Percentiles rank a stretch among this genome's conserved stretches.
These are phyloP conservation scores for Heliocidaris erythrogramma DNA, from an alignment of 35 echinoderm and acorn worm species.

Conservation along the genomic window DNA sequence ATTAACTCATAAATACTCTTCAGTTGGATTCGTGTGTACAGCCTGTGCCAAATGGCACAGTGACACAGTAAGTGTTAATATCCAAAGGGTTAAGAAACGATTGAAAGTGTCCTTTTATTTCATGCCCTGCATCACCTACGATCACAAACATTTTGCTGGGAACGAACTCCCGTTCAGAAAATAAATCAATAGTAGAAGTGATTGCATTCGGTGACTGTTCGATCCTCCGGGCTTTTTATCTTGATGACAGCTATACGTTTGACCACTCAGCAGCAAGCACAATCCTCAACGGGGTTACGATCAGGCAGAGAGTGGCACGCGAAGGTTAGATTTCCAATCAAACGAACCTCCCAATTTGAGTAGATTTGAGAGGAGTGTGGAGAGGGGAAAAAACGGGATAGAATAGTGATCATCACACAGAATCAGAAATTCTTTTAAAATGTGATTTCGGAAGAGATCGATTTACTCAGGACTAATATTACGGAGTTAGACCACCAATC, in stretches of 20 bases:
- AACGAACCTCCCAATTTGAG: not conserved
- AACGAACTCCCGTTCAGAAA: not conserved
- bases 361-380: not conserved
- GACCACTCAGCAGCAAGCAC: not conserved
- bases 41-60: too few species aligned
- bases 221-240: not conserved
- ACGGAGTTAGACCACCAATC: not conserved
- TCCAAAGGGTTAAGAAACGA: too few species aligned
- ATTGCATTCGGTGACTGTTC: not conserved
- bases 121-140: not conserved
- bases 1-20: too few species aligned
- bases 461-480: not conserved
- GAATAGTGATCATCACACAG: not conserved
- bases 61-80: too few species aligned
- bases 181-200: not conserved
- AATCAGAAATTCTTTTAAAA: not conserved
- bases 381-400: not conserved
- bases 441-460: not conserved
- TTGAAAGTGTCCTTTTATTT: not conserved
- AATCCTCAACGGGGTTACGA: not conserved
- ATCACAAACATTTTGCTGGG: not conserved
- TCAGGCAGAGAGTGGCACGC: not conserved
- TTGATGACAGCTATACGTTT: not conserved
- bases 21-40: too few species aligned
- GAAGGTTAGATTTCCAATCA: slow-evolving; percentile 10